Evolutionary conservation across 1,140 invertebrate genomes (phyloP).

Genomic region (Amyelois transitella): DNA sequence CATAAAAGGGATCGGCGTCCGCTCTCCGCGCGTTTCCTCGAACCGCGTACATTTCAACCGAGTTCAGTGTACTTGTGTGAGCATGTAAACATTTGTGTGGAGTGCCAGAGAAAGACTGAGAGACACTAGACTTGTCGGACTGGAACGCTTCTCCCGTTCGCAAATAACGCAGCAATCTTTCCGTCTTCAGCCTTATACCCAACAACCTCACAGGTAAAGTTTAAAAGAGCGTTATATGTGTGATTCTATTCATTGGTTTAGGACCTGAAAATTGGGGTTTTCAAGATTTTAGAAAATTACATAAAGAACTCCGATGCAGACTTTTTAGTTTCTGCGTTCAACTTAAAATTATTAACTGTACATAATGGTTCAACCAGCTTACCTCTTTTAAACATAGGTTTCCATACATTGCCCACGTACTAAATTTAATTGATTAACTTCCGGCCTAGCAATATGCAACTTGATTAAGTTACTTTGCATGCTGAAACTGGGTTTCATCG

Average conservation of each 20-base stretch:
- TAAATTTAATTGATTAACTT: background rate
- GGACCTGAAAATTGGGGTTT: too few relatives aligned
- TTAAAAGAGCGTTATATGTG: too few relatives aligned
- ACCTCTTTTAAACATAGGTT: too few relatives aligned
- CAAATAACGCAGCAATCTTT: too few relatives aligned
- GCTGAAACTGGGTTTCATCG: background rate
- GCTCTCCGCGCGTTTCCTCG: slow-evolving; percentile 40
- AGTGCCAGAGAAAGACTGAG: slow-evolving; percentile 18
- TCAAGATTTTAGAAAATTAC: too few relatives aligned
- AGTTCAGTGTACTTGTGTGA: slow-evolving; percentile 47
- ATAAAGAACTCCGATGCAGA: too few relatives aligned
- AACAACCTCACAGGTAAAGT: too few relatives aligned
- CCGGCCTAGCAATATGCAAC: background rate
- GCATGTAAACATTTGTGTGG: slow-evolving; percentile 34
- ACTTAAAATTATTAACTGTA: too few relatives aligned
- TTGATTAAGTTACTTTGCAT: background rate
- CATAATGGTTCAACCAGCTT: too few relatives aligned
- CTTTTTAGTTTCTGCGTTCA: too few relatives aligned
- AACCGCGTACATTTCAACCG: slow-evolving; percentile 49
- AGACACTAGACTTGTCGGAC: background rate
- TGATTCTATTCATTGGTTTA: too few relatives aligned
- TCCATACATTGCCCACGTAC: background rate
- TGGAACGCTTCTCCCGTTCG: background rate
- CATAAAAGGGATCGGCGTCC: slow-evolving; percentile 31
- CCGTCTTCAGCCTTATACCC: too few relatives aligned